phyloP scores from a whole-genome alignment of 2,113 vertebrate genomes.

The Anarhynchus alexandrinus region DNA sequence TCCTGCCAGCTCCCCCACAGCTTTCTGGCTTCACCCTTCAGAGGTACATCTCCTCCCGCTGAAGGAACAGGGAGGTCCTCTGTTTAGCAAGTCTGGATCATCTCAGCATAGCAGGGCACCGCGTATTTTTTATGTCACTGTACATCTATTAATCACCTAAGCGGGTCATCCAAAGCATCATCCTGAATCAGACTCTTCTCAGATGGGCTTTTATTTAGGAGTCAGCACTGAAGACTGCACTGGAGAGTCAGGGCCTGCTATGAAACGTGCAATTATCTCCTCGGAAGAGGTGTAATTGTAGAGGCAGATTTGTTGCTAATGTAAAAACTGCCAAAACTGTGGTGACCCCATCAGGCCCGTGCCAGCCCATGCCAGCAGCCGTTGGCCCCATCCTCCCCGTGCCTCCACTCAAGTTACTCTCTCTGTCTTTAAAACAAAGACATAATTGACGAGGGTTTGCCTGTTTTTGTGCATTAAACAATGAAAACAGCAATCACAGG shows the following conservation, averaged over 20 bases:
- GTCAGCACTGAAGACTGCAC: not conserved
- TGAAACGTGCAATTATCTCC: not conserved
- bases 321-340: not conserved
- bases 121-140: not conserved
- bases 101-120: not conserved
- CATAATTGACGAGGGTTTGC: not conserved
- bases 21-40: not conserved
- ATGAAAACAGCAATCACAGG: not conserved
- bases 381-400: rapidly evolving
- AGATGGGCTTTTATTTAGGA: not conserved
- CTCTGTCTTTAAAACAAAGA: not conserved
- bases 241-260: not conserved
- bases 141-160: not conserved
- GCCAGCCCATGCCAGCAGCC: rapidly evolving
- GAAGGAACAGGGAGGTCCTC: not conserved
- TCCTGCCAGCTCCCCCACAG: not conserved
- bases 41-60: rapidly evolving
- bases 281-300: not conserved
- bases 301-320: not conserved
- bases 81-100: not conserved
- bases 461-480: not conserved
- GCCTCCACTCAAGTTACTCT: rapidly evolving
- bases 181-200: not conserved
- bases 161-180: not conserved
- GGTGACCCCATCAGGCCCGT: rapidly evolving